Conservation (phyloP, 2,113 vertebrate species). For the Manacus vitellinus region DNA sequence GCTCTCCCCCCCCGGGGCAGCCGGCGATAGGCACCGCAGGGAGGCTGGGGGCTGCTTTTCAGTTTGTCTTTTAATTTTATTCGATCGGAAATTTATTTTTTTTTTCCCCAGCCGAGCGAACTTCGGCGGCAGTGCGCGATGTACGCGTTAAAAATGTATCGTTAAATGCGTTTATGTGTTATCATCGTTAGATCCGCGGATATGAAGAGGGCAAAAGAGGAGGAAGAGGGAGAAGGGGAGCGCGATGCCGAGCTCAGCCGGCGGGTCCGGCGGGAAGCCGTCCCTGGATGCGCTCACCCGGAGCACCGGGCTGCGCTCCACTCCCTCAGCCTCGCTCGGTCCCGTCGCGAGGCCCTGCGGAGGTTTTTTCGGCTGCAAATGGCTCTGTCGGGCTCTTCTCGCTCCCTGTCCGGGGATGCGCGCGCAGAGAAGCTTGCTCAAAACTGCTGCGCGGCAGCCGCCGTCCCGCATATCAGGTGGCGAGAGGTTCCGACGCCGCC, state of each 20-base stretch:
- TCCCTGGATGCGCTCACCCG: rapidly evolving
- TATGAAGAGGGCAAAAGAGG: neutral
- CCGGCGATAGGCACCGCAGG: neutral
- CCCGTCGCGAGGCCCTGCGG: too few species aligned
- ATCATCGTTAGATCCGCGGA: neutral
- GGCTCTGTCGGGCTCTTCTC: neutral
- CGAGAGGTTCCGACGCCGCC: neutral
- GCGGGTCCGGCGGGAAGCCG: too few species aligned
- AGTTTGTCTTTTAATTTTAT: neutral
- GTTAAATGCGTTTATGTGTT: neutral
- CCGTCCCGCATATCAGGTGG: neutral
- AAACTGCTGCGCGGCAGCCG: neutral
- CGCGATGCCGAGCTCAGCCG: neutral
- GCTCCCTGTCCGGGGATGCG: neutral
- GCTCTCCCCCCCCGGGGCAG: neutral
- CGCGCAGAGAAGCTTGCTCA: neutral
- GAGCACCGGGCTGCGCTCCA: neutral
- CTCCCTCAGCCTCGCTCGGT: neutral
- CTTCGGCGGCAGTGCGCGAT: neutral
- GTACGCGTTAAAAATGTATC: neutral
- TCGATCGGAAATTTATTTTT: neutral
- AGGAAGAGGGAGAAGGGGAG: neutral
- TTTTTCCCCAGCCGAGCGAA: neutral
- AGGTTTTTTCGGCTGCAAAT: neutral
- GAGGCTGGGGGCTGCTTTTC: neutral